phyloP scores from a whole-genome alignment of 2,113 vertebrate genomes.

The Sminthopsis crassicaudata region DNA sequence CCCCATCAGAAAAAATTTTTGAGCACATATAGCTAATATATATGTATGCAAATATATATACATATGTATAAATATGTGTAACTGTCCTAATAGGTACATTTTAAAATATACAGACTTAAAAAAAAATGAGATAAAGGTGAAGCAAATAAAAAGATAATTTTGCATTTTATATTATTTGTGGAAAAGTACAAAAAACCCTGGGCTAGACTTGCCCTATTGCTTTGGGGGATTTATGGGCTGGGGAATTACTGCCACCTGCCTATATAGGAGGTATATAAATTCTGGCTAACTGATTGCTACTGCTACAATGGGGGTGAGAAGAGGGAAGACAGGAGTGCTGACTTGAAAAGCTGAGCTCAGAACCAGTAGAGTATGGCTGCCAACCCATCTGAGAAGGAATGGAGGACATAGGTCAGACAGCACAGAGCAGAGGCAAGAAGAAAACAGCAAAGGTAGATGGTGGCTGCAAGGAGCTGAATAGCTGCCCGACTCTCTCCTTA shows the following conservation, averaged over 20 bases:
- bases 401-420: background rate
- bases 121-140: background rate
- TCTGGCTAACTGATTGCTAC: background rate
- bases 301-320: background rate
- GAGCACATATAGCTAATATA: background rate
- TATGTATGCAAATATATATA: background rate
- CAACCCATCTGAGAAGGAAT: background rate
- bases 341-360: background rate
- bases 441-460: background rate
- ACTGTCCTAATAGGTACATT: background rate
- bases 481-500: background rate
- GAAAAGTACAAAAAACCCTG: background rate
- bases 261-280: background rate
- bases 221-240: background rate
- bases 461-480: background rate
- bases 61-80: background rate
- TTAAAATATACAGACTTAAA: background rate
- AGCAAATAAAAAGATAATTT: background rate
- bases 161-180: background rate
- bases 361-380: background rate
- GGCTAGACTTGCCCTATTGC: background rate
- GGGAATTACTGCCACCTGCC: background rate
- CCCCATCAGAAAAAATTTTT: background rate
- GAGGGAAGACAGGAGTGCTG: background rate
- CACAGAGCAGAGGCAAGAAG: background rate